phyloP scores from a whole-genome alignment of 2,888 invertebrate species.

The Alviniconcha strummeri region DNA sequence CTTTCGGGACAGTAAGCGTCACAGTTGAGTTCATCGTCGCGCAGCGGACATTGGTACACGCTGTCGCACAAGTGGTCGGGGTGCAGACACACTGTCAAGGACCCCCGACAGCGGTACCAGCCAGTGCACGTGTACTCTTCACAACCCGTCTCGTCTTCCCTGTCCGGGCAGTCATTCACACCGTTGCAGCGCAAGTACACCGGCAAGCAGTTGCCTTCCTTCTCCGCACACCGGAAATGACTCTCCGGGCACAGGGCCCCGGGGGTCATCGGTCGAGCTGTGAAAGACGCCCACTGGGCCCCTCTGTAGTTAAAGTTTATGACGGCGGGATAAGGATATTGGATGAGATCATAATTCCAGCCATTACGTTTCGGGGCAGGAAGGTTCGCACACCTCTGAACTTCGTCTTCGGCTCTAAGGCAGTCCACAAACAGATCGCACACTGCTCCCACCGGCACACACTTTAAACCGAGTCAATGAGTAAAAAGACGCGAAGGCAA shows the following conservation, averaged over 20 bases:
- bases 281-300: too few relatives aligned
- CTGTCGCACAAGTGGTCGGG: background rate
- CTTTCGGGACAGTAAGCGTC: background rate
- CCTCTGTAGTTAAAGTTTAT: too few relatives aligned
- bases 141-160: background rate
- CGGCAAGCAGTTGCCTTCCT: background rate
- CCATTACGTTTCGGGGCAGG: too few relatives aligned
- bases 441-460: too few relatives aligned
- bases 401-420: too few relatives aligned
- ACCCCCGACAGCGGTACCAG: background rate
- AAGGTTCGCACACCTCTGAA: too few relatives aligned
- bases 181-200: background rate
- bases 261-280: too few relatives aligned
- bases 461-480: too few relatives aligned
- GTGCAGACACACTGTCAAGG: background rate
- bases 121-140: background rate
- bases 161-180: background rate
- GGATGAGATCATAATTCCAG: too few relatives aligned
- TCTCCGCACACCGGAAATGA: background rate
- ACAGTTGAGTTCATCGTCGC: slow-evolving; percentile 3
- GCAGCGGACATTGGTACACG: background rate
- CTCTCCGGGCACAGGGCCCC: background rate
- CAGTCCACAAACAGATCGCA: too few relatives aligned
- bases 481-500: too few relatives aligned
- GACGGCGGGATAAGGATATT: too few relatives aligned